These are phyloP conservation scores for Vombatus ursinus DNA, from an alignment of 2,113 vertebrate genomes.

Conservation along the genomic window DNA sequence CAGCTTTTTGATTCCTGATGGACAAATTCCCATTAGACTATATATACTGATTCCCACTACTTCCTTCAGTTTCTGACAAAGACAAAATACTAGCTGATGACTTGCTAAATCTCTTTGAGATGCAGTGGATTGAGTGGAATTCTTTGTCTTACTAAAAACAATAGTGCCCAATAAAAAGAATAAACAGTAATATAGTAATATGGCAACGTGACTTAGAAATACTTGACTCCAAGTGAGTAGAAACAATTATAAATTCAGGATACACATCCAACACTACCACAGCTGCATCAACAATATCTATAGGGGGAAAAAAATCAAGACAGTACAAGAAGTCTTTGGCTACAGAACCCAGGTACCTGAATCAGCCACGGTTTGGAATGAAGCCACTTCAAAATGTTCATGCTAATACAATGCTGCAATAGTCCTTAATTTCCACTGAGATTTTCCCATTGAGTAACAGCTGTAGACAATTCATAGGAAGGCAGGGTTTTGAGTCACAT, in stretches of 20 bases:
- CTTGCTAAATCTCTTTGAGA: not conserved
- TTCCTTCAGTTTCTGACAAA: not conserved
- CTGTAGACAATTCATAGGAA: constrained; percentile 81
- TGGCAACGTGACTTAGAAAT: constrained; percentile 59
- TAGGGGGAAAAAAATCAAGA: constrained; percentile 72
- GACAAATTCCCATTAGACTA: not conserved
- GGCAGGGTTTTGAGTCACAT: constrained; percentile 75
- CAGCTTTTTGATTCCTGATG: not conserved
- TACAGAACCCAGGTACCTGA: constrained; percentile 70
- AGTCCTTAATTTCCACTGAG: constrained; percentile 83
- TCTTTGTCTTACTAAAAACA: not conserved
- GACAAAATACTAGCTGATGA: not conserved
- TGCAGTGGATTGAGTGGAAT: not conserved
- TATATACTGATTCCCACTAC: rapidly evolving
- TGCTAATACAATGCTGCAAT: constrained; percentile 76
- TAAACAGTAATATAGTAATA: rapidly evolving
- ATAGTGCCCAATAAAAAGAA: not conserved
- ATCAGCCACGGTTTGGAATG: constrained; percentile 74
- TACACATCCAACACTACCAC: constrained; percentile 74
- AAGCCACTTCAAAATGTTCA: constrained; percentile 74
- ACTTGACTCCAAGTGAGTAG: constrained; percentile 65
- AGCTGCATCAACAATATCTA: constrained; percentile 82
- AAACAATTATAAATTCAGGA: constrained; percentile 68
- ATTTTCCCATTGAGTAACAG: constrained; percentile 83
- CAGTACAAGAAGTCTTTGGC: constrained; percentile 69